Percentiles rank a stretch among this genome's conserved stretches.
phyloP scores from a whole-genome alignment of 2,113 vertebrate species.

The Pyrgilauda ruficollis region DNA sequence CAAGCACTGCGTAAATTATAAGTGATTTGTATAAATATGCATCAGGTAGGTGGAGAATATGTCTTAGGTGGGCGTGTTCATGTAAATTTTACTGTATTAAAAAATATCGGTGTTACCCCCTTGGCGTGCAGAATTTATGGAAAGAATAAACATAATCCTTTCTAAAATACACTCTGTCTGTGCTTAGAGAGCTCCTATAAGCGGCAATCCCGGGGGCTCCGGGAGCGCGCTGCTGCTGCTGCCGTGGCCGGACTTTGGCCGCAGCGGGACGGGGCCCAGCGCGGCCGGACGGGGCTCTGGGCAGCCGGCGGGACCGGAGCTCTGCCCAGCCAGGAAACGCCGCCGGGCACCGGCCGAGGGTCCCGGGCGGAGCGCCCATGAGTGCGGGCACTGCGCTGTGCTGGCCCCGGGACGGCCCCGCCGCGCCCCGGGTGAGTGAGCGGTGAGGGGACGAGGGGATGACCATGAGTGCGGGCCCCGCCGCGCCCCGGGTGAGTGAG shows the following conservation, averaged over 20 bases:
- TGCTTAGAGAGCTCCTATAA: rapidly evolving
- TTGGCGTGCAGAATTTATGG: background rate
- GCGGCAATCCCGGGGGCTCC: rapidly evolving
- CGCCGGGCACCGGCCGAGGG: too few species aligned
- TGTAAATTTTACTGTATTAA: too few species aligned
- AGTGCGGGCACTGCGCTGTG: background rate
- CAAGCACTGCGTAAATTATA: too few species aligned
- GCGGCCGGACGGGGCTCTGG: background rate
- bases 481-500: too few species aligned
- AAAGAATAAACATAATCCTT: background rate
- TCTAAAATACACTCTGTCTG: too few species aligned
- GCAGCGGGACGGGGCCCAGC: background rate
- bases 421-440: constrained; percentile 27
- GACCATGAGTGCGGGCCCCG: too few species aligned
- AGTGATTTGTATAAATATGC: background rate
- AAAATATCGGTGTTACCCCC: too few species aligned
- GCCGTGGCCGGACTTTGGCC: background rate
- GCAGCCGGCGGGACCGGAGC: background rate
- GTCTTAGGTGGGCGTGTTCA: background rate
- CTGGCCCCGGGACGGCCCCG: background rate
- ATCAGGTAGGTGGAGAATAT: background rate
- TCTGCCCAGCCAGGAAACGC: background rate
- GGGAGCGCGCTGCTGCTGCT: background rate
- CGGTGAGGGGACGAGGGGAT: rapidly evolving
- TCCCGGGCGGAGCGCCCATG: background rate